These are phyloP conservation scores for Cyrtonyx montezumae DNA, from an alignment of 2,113 vertebrate genomes.

Conservation along the genomic window DNA sequence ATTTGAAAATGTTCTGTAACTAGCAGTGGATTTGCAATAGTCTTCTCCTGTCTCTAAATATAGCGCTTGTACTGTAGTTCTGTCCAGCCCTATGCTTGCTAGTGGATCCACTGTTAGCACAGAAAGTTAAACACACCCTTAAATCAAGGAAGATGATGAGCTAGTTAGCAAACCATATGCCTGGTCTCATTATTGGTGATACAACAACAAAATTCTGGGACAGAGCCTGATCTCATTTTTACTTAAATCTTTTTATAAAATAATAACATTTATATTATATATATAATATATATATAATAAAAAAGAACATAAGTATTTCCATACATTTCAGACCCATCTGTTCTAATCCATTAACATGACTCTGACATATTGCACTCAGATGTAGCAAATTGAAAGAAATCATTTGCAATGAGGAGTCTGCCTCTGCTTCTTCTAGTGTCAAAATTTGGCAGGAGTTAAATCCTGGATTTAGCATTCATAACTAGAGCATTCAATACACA, in stretches of 20 bases:
- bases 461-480: not conserved
- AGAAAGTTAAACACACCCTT: not conserved
- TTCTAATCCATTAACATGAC: not conserved
- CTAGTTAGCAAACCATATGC: not conserved
- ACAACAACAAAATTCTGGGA: not conserved
- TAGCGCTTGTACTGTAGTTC: not conserved
- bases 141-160: not conserved
- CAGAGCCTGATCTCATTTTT: not conserved
- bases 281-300: not conserved
- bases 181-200: not conserved
- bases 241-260: not conserved
- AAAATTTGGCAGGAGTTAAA: not conserved
- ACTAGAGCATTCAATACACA: not conserved
- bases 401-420: not conserved
- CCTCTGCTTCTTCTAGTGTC: not conserved
- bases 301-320: not conserved
- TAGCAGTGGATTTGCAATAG: not conserved
- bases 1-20: not conserved
- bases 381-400: not conserved
- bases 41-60: not conserved
- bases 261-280: too few relatives aligned
- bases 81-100: not conserved
- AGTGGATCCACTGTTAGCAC: not conserved
- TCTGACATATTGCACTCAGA: not conserved
- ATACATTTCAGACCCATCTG: not conserved